Base-by-base conservation (phyloP, 2,888 invertebrate genomes). In the Anorthoa munda region DNA sequence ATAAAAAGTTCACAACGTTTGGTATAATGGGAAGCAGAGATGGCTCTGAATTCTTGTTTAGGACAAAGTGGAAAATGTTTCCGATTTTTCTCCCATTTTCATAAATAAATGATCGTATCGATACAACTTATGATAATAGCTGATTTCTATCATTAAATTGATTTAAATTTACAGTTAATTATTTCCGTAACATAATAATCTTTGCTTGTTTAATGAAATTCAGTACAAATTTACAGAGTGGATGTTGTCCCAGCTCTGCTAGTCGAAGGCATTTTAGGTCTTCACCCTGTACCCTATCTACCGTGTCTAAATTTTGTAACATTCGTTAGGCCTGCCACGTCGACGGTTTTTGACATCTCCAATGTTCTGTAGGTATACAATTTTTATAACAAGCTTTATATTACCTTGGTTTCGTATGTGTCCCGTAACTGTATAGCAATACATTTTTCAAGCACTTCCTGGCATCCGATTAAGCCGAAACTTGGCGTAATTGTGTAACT, bases 31-130 rank as follows among this genome's bases (percentile, higher is more conserved):
- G 23, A 50, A 17, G 39, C 39, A 39, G 39, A 31, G 26, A 17
- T 51, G 17, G 39, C n/a, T 60, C 26, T 79, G 18, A 45, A 56
- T 66, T 72, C 46, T 9, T 23, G 39, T 39, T 61, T 68, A 61
- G 46, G 61, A 61, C 61, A 70, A 79, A 66, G 66, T 31, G 26
- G 64, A 67, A 80, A 67, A 65, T 71, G 59, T 65, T 55, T n/a
- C n/a, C n/a, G n/a, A n/a, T n/a, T n/a, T n/a, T n/a, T 48, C 64
- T 51, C 59, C 26, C 48, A 67, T 71, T 75, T 80, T 31, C 46
- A 65, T 66, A 17, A 70, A 75, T 46, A 80, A 79, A 73, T 61
- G 46, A 79, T 55, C 23, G 55, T 70, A n/a, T 74, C 45, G 48
- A 59, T 61, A 56, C 26, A 23, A 56, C 50, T 31, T 31, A 56